Base-by-base conservation (phyloP, 1,140 invertebrate genomes). In the Asbolus verrucosus region DNA sequence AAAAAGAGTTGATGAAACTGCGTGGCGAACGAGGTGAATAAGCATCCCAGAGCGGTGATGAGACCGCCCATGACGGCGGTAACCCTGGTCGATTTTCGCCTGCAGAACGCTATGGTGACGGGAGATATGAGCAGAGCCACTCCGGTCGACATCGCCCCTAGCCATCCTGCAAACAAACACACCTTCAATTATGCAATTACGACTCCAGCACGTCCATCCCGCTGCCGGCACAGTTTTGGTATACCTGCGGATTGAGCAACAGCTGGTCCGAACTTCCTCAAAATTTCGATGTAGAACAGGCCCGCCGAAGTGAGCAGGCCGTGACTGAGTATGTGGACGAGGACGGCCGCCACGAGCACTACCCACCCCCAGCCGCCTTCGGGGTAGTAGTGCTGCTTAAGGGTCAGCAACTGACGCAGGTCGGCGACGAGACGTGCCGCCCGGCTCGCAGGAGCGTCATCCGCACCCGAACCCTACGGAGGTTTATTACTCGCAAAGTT, bases 1-100 rank as follows among this genome's bases (percentile, higher is more conserved):
- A 95, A 92, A 84, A 94, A 94, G 18, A 95, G 84, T 78, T 96
- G 94, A 82, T 95, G 93, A 79, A 94, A 94, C 80, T 94, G 91
- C 15, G 90, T 91, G 6, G 94, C 93, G 79, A 96, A 96, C 16
- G 90, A 92, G 2, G 93, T 93, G 83, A 95, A 96, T 60, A 95
- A 88, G 77, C 92, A 94, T 11, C 93, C 94, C 0, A 96, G 84
- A 0, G 94, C 92, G 0, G 92, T 91, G 13, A 95, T 88, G 59
- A 96, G 86, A 5, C 94, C 94, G 27, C 93, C 94, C 70, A 95
- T 88, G 0, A 96, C 92, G 0, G 93, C 93, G 1, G 92, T 93
- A n/a, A 95, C 87, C 63, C 94, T 86, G 0, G 93, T 94, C 16
- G 92, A 94, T 83, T 94, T 95, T 75, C 91, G 85, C 70, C 92